Evolutionary conservation across 2,797 vertebrate genomes (phyloP).

Genomic region (Neopelma chrysocephalum): DNA sequence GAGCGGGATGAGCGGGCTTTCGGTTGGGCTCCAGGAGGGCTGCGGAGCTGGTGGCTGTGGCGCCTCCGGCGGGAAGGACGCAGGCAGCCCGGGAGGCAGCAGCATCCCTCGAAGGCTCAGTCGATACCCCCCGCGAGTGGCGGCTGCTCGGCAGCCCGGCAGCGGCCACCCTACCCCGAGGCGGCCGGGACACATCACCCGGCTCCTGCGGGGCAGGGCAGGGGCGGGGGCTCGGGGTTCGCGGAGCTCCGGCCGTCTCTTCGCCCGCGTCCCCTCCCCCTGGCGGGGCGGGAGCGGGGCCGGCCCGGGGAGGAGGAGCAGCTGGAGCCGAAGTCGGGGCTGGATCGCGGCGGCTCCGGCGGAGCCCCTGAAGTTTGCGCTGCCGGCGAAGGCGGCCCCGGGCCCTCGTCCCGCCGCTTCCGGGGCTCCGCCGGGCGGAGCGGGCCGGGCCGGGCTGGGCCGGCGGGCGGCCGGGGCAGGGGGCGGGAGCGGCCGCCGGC

Average conservation of each 20-base stretch:
- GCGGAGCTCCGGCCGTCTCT: not conserved
- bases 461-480: not conserved
- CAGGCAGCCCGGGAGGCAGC: not conserved
- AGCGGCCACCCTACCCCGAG: not conserved
- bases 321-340: not conserved
- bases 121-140: not conserved
- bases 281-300: not conserved
- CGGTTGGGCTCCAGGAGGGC: accelerated
- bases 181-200: accelerated
- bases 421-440: not conserved
- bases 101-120: not conserved
- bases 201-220: not conserved
- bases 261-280: not conserved
- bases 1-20: not conserved
- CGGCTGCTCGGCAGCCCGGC: not conserved
- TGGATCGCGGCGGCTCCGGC: not conserved
- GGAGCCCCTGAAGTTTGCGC: not conserved
- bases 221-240: no score
- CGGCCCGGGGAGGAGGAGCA: not conserved
- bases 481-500: not conserved
- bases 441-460: not conserved
- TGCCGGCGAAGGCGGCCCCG: not conserved
- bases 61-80: not conserved
- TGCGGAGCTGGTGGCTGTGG: accelerated
- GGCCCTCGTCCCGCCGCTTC: not conserved